Conservation (phyloP, 2,888 invertebrate genomes). For the Drosophila greeni region DNA sequence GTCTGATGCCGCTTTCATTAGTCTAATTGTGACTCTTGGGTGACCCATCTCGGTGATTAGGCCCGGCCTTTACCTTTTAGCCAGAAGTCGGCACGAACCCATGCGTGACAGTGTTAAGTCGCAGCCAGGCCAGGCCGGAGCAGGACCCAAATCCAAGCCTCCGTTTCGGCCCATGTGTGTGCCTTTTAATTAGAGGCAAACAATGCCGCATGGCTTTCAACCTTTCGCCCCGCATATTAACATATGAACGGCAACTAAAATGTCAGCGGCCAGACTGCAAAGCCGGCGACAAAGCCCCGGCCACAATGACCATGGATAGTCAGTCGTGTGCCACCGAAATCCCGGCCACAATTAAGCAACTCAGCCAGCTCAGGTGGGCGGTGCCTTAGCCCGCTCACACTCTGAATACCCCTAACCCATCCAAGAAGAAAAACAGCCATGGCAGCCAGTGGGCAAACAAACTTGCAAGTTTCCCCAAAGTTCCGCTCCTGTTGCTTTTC, state of each 20-base stretch:
- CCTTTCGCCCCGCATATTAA: conserved; percentile 56
- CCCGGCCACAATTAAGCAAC: conserved; percentile 60
- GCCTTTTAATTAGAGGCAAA: conserved; percentile 69
- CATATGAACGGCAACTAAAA: conserved; percentile 67
- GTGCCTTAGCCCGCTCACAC: background rate
- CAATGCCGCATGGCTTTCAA: conserved; percentile 43
- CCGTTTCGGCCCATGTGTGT: conserved; percentile 14
- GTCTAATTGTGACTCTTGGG: conserved; percentile 66
- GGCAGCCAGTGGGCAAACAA: conserved; percentile 44
- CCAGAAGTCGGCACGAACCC: conserved; percentile 59
- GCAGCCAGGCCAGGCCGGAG: conserved; percentile 46
- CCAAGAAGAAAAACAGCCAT: conserved; percentile 30
- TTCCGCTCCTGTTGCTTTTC: conserved; percentile 44
- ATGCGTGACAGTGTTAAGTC: conserved; percentile 73
- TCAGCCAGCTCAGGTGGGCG: conserved; percentile 29
- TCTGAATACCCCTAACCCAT: conserved; percentile 13
- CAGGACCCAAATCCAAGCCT: conserved; percentile 12
- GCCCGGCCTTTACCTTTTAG: conserved; percentile 55
- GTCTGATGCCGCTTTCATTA: conserved; percentile 69
- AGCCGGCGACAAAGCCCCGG: conserved; percentile 31
- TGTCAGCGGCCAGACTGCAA: conserved; percentile 41
- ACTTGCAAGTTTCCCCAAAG: conserved; percentile 44
- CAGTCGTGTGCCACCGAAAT: conserved; percentile 33
- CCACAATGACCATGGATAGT: conserved; percentile 28
- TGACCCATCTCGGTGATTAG: conserved; percentile 59